Evolutionary conservation across 2,113 vertebrate species (phyloP).

Genomic region (Phrynosoma platyrhinos): DNA sequence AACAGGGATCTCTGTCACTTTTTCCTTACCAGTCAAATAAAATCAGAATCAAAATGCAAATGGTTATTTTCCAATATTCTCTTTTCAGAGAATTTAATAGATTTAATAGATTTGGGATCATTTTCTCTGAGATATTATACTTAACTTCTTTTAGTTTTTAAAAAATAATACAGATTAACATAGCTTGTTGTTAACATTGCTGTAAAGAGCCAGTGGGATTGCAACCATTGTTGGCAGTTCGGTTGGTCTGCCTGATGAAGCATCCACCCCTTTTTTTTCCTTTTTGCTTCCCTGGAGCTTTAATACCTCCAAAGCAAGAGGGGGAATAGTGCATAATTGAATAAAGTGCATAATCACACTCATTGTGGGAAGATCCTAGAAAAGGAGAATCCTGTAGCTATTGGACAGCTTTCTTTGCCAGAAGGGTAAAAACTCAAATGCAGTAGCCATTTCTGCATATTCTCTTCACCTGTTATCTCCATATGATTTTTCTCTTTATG

Average conservation of each 20-base stretch:
- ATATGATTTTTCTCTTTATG: neutral
- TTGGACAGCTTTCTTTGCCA: neutral
- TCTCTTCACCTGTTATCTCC: conserved; percentile 2
- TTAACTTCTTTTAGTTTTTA: neutral
- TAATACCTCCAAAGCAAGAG: neutral
- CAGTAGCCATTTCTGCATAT: neutral
- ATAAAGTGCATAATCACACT: neutral
- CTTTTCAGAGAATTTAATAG: neutral
- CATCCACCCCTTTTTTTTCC: neutral
- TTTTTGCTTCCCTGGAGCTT: neutral
- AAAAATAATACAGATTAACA: neutral
- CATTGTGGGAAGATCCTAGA: neutral
- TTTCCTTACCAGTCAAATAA: neutral
- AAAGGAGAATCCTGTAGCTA: neutral
- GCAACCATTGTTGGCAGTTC: neutral
- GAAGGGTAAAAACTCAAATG: neutral
- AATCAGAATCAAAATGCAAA: neutral
- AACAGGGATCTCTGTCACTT: neutral
- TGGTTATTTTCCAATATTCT: neutral
- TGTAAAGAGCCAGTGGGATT: neutral
- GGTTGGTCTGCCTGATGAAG: neutral
- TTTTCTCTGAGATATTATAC: neutral
- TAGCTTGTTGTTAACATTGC: neutral
- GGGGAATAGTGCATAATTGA: neutral
- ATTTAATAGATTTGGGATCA: neutral